Base-by-base conservation (phyloP, 2,113 vertebrate genomes). In the Percina caprodes region DNA sequence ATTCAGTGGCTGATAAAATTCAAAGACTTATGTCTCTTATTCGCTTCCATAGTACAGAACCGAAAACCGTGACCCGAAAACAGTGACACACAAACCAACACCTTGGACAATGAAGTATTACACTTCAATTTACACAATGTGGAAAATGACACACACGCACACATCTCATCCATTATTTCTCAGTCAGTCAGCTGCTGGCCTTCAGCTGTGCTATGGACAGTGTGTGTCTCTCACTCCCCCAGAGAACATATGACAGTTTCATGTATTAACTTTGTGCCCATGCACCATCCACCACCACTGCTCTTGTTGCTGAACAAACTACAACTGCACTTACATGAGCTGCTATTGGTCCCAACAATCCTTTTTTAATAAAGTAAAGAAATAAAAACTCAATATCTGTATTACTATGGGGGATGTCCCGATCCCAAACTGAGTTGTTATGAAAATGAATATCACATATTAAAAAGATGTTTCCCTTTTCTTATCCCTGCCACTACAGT, bases 141-240 rank as follows among this genome's bases (percentile, higher is more conserved):
- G 59, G 45, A 70, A 74, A 73, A 12, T 21, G 48, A 56, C 30
- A n/a, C 14, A 21, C n/a, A n/a, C n/a, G n/a, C n/a, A n/a, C 55
- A 14, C 30, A 3, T n/a, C 62, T 86, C 76, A 79, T 73, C 79
- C 51, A 76, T 80, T 69, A 70, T 54, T 82, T 30, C 73, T 56
- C 30, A 39, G 39, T 21, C 51, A 65, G 82, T 92, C 91, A 93
- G 92, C 91, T 90, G 91, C 88, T 84, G 84, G 39, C 69, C 72
- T 52, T 55, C 6, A 86, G 76, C 67, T 82, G 71, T 82, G 90
- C 74, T 76, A 77, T 86, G 79, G 54, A 51, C 60, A 5, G 69
- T 59, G 26, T 26, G 35, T 26, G 89, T 92, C 56, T 82, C 62
- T 77, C 45, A 60, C 35, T n/a, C n/a, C 74, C 86, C 78, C 51